A percentile compares a stretch with the other conserved stretches of the same genome.
Evolutionary conservation across 1,140 invertebrate species (phyloP).

Genomic region (Drosophila nigromelanica): DNA sequence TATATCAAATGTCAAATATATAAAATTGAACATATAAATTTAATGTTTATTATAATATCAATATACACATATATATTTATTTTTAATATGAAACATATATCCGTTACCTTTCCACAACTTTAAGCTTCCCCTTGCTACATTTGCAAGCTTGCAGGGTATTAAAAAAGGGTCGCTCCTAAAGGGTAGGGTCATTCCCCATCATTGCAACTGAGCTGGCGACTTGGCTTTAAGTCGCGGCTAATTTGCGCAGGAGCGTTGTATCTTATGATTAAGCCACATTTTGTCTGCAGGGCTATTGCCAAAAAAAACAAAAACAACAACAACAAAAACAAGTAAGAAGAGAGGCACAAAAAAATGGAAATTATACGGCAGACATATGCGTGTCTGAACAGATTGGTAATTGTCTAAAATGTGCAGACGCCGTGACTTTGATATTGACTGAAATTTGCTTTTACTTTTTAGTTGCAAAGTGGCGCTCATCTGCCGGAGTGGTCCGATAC

Average conservation of each 20-base stretch:
- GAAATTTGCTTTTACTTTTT: constrained; percentile 7
- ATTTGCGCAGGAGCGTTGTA: constrained; percentile 46
- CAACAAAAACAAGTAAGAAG: not conserved
- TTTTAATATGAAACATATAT: not conserved
- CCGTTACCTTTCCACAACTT: not conserved
- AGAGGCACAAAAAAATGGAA: constrained; percentile 16
- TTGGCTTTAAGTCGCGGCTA: constrained; percentile 46
- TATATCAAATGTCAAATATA: not conserved
- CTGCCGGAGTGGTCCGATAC: constrained; percentile 27
- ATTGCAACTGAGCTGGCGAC: constrained; percentile 3
- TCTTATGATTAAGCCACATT: constrained; percentile 61
- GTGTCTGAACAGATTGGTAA: constrained; percentile 43
- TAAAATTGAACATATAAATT: too few species aligned
- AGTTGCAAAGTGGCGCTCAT: constrained; percentile 30
- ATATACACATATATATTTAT: too few species aligned
- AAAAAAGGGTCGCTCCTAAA: constrained; percentile 18
- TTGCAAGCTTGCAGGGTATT: constrained; percentile 9
- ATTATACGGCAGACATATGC: constrained; percentile 49
- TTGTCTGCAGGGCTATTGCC: constrained; percentile 45
- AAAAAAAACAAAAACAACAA: too few species aligned
- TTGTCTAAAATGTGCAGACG: constrained; percentile 46
- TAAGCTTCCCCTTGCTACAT: not conserved
- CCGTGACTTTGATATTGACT: constrained; percentile 30
- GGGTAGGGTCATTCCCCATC: constrained; percentile 41
- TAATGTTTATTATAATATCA: too few species aligned